Base-by-base conservation (phyloP, 2,888 invertebrate genomes). In the Standfussiana lucernea region DNA sequence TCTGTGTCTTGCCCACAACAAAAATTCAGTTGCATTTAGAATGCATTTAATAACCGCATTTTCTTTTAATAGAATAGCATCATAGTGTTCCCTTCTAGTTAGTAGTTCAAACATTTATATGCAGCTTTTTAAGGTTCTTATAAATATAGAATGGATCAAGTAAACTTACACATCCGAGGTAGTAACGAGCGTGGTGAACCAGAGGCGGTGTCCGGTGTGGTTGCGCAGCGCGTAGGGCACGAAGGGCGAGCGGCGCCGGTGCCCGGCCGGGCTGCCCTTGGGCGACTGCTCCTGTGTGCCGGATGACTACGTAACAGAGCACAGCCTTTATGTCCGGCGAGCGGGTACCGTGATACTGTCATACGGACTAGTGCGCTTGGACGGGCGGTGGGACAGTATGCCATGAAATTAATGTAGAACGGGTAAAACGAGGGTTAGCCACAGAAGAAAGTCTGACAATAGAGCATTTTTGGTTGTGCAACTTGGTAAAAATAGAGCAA, bases 201-300 rank as follows among this genome's bases (percentile, higher is more conserved):
- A 98, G 35, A 99, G 96, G 28, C 97, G 97, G 74, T 98, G 98
- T 0, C 99, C 99, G 0, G 99, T 99, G 84, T 99, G 98, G 95
- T 99, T 99, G 90, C 98, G 98, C 80, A 99, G 96, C 18, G 99
- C 98, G 96, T 99, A 99, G 0, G 99, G 99, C 82, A 99, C 98
- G 95, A 99, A 99, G 8, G 99, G 99, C 40, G 98, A 98, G 72
- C 99, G 97, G 28, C 98, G 97, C 72, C 98, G 97, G 91, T 98
- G 98, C 0, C 97, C 97, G 66, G 97, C 97, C 79, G 97, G 97
- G 88, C 97, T 97, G 88, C 94, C 93, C 90, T 96, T 95, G 64
- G 97, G 95, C 10, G 95, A 95, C 90, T 93, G 93, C 78, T 94
- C 94, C 85, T 91, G 76, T 28, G 89, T 81, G 75, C 90, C 88